Evolutionary conservation across 2,797 vertebrate species (phyloP).

Genomic region (Gambelia wislizenii): DNA sequence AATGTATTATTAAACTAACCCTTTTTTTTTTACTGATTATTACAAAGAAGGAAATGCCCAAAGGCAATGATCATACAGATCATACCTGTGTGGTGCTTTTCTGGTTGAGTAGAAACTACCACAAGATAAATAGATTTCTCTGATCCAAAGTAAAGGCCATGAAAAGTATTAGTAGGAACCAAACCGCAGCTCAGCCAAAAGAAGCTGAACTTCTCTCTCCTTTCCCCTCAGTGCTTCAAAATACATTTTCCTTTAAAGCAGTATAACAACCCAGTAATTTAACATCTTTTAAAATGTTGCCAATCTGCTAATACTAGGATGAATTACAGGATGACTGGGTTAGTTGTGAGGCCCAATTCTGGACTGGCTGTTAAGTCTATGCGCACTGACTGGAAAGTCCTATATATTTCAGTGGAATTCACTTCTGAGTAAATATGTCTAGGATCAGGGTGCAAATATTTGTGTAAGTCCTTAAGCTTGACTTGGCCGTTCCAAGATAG

Average conservation of each 20-base stretch:
- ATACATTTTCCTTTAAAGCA: conserved; percentile 5
- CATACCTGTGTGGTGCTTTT: not conserved
- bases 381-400: not conserved
- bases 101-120: not conserved
- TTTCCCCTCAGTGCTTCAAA: not conserved
- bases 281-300: not conserved
- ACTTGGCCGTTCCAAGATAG: not conserved
- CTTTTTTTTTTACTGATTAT: no score
- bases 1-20: not conserved
- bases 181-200: not conserved
- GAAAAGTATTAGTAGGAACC: conserved; percentile 1
- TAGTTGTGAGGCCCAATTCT: not conserved
- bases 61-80: not conserved
- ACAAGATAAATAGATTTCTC: conserved; percentile 2
- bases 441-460: not conserved
- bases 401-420: not conserved
- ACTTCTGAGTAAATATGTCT: not conserved
- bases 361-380: not conserved
- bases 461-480: not conserved
- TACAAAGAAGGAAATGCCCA: conserved; percentile 9
- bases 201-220: not conserved
- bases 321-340: not conserved
- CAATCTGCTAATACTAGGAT: not conserved
- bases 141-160: not conserved
- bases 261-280: not conserved